phyloP scores from a whole-genome alignment of 2,797 vertebrate genomes.

The Phrynocephalus guinanensis region DNA sequence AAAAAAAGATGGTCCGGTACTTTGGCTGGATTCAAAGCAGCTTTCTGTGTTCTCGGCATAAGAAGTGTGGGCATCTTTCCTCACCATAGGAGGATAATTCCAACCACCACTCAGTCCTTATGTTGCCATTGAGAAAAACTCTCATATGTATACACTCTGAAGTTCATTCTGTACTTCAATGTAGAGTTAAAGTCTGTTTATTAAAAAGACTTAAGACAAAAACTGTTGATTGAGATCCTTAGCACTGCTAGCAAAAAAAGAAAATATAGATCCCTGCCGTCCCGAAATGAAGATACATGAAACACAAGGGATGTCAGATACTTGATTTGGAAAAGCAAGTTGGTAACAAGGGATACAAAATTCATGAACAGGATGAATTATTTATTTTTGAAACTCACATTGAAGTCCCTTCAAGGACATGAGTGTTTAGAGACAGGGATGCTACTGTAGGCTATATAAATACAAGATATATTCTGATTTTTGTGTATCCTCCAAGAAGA shows the following conservation, averaged over 20 bases:
- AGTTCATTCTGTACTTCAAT: no score
- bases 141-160: no score
- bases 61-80: no score
- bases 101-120: no score
- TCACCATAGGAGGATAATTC: no score
- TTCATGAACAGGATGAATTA: slow-evolving; percentile 43
- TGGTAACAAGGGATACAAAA: slow-evolving; percentile 60
- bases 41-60: no score
- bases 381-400: slow-evolving; percentile 64
- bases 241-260: not conserved
- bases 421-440: slow-evolving; percentile 28
- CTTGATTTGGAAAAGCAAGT: slow-evolving; percentile 58
- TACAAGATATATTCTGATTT: slow-evolving; percentile 25
- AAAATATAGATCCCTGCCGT: not conserved
- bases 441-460: slow-evolving; percentile 54
- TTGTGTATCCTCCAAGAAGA: slow-evolving; percentile 56
- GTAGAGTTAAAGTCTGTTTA: no score
- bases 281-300: not conserved
- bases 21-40: no score
- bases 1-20: no score
- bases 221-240: not conserved
- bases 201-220: no score
- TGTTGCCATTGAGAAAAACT: no score
- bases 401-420: slow-evolving; percentile 60
- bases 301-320: slow-evolving; percentile 62